phyloP scores from a whole-genome alignment of 2,888 invertebrate species.

The Icerya purchasi region DNA sequence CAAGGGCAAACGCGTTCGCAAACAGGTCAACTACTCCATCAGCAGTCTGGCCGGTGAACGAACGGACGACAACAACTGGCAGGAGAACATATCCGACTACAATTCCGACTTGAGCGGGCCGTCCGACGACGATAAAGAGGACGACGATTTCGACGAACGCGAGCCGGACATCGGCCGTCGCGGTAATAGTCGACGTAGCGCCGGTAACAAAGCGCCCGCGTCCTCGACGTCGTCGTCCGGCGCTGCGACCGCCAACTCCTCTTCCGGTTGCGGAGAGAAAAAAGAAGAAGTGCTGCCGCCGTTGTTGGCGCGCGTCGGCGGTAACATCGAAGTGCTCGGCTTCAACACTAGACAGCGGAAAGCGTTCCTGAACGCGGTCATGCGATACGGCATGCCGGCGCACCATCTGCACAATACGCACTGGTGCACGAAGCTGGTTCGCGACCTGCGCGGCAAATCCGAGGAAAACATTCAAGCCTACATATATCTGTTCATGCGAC shows the following conservation, averaged over 20 bases:
- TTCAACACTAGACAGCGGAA: constrained; percentile 96
- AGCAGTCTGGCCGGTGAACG: constrained; percentile 58
- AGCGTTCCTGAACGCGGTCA: constrained; percentile 97
- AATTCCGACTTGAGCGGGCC: constrained; percentile 90
- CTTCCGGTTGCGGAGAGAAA: too few species aligned
- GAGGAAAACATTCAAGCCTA: constrained; percentile 98
- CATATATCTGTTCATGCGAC: constrained; percentile 96
- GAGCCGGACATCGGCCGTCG: constrained; percentile 20
- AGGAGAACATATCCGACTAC: constrained; percentile 87
- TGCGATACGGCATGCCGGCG: constrained; percentile 99
- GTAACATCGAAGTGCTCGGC: constrained; percentile 94
- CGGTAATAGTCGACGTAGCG: neutral
- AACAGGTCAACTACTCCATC: constrained; percentile 85
- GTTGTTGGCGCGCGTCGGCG: constrained; percentile 84
- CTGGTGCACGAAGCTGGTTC: constrained; percentile 68
- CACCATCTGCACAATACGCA: constrained; percentile 98
- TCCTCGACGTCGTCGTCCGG: constrained; percentile 22
- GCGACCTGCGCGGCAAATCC: constrained; percentile 90
- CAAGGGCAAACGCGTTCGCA: constrained; percentile 79
- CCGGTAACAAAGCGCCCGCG: neutral
- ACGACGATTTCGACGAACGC: constrained; percentile 93
- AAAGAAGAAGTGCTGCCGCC: constrained; percentile 86
- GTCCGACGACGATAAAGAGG: constrained; percentile 84
- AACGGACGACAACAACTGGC: constrained; percentile 77
- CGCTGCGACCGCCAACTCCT: constrained; percentile 32